Percentiles rank a stretch among this genome's conserved stretches.
Conservation (phyloP, 1,140 invertebrate genomes). For the Plodia interpunctella region DNA sequence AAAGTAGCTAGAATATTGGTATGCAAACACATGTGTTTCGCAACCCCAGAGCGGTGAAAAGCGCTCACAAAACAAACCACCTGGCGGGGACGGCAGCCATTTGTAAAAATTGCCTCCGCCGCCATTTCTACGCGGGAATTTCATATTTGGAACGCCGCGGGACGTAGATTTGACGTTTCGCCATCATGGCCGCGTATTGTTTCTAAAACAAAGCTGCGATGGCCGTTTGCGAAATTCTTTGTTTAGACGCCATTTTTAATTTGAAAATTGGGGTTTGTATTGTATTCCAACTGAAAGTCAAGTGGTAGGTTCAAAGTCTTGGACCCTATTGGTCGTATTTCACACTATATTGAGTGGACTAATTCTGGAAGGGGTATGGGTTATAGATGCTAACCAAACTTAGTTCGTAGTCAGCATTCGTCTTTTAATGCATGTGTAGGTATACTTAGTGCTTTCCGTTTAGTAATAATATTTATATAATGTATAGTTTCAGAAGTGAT, state of each 20-base stretch:
- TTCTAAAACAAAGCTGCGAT: conserved; percentile 67
- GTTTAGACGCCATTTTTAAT: conserved; percentile 73
- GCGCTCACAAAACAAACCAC: conserved; percentile 51
- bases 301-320: conserved; percentile 16
- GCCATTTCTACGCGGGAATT: conserved; percentile 70
- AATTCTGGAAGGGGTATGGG: no score
- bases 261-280: conserved; percentile 58
- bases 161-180: conserved; percentile 66
- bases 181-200: conserved; percentile 70
- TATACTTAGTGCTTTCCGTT: no score
- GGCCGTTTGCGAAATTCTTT: conserved; percentile 52
- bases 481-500: no score
- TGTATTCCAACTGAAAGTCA: conserved; percentile 20
- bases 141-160: conserved; percentile 70
- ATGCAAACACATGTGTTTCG: conserved; percentile 23
- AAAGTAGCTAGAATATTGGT: conserved; percentile 6
- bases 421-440: no score
- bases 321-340: conserved; percentile 23
- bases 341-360: not conserved
- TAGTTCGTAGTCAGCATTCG: no score
- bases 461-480: no score
- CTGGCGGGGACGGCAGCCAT: conserved; percentile 65
- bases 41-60: conserved; percentile 40
- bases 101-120: conserved; percentile 72
- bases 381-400: no score